These are phyloP conservation scores for Ageneiosus marmoratus DNA, from an alignment of 2,113 vertebrate species.

Conservation along the genomic window DNA sequence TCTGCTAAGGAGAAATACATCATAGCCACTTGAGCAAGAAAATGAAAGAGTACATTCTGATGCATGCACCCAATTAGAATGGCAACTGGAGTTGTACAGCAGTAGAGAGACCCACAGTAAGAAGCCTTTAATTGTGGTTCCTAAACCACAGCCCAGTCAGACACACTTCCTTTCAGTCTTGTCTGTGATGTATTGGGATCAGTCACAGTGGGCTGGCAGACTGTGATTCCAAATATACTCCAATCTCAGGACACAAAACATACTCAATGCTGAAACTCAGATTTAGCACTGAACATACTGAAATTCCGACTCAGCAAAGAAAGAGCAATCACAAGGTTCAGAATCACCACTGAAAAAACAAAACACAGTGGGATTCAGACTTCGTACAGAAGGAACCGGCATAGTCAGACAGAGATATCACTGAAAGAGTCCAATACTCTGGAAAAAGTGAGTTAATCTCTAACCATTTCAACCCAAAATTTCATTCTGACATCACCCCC, in stretches of 20 bases:
- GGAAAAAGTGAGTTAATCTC: neutral
- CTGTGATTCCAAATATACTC: neutral
- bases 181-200: constrained; percentile 20
- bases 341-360: neutral
- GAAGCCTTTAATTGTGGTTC: constrained; percentile 52
- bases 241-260: neutral
- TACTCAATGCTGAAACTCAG: neutral
- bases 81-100: constrained; percentile 28
- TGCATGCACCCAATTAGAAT: constrained; percentile 31
- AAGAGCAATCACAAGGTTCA: neutral
- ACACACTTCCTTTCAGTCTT: constrained; percentile 39
- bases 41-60: constrained; percentile 44
- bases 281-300: neutral
- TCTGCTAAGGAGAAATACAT: constrained; percentile 17
- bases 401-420: neutral
- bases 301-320: neutral
- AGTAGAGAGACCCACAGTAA: constrained; percentile 34
- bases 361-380: neutral
- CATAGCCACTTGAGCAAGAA: constrained; percentile 38
- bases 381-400: neutral
- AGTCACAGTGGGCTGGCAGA: constrained; percentile 25
- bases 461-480: neutral
- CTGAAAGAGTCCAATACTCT: neutral
- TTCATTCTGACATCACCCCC: neutral
- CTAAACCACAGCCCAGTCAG: constrained; percentile 42